Percentiles rank a stretch among this genome's conserved stretches.
These are phyloP conservation scores for Rhinoderma darwinii DNA, from an alignment of 2,113 vertebrate genomes.

Conservation along the genomic window DNA sequence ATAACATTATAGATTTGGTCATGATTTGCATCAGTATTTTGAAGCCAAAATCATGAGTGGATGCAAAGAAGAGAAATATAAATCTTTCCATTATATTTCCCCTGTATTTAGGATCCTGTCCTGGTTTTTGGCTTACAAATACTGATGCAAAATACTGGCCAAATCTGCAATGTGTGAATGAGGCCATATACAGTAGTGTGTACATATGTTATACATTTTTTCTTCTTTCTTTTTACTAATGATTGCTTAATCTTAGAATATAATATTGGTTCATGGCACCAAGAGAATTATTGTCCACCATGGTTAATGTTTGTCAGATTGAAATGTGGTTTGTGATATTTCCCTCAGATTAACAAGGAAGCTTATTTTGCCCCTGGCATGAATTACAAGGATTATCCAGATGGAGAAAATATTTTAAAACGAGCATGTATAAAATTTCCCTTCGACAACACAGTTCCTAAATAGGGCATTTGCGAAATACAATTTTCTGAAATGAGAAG, in stretches of 20 bases:
- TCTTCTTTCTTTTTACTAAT: background rate
- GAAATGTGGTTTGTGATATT: conserved; percentile 2
- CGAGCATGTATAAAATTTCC: background rate
- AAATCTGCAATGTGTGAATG: too few species aligned
- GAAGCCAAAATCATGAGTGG: too few species aligned
- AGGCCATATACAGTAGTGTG: too few species aligned
- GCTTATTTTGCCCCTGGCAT: background rate
- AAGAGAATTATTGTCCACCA: background rate
- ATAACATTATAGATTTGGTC: too few species aligned
- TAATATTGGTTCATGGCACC: background rate
- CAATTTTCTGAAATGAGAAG: conserved; percentile 32
- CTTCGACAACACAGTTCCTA: background rate
- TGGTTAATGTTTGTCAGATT: background rate
- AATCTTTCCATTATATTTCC: too few species aligned
- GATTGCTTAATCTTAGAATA: background rate
- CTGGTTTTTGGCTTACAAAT: too few species aligned
- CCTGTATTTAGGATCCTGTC: too few species aligned
- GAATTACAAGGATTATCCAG: background rate
- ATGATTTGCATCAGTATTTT: too few species aligned
- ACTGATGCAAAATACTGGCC: too few species aligned
- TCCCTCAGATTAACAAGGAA: background rate
- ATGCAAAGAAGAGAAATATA: too few species aligned
- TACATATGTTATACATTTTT: background rate
- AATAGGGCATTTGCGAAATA: conserved; percentile 21
- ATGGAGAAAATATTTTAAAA: conserved; percentile 33